Evolutionary conservation across 64 coral and sea anemone genomes (phyloP), one percentile per base, ranked within the genome.

Genomic region (Actinia equina): DNA sequence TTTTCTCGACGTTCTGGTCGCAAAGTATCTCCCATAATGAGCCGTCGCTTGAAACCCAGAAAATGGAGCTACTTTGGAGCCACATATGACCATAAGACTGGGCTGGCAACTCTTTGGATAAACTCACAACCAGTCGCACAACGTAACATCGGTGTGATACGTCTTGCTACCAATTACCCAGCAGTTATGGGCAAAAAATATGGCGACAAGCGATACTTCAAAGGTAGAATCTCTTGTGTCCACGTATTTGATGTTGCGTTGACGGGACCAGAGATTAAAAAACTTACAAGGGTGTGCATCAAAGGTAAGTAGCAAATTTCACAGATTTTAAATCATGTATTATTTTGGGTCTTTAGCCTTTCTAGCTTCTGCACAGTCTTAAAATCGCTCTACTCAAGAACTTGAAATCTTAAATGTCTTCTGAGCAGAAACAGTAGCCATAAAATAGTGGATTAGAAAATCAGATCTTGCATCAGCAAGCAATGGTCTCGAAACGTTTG

Each of bases 191-290:
- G 94, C 77, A 97, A 78, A 51, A 92, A 53, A 55, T 46, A 85
- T 59, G 69, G 69, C 16, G 71, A 79, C 7, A 23, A 67, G 5
- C 83, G 62, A 77, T 43, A 65, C 71, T 93, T 93, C 64, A 46
- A 65, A 17, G 94, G 94, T 79, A 88, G 88, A 6, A 88, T 97
- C 42, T 82, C 91, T 62, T 97, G 91, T 87, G 71, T 97, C 42
- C 94, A 97, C 13, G 85, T 97, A 44, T 97, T 88, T 61, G 92
- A 93, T 53, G 77, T 88, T 43, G 91, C 94, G 3, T 83, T 97
- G 18, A 82, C 69, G 62, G 70, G 92, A 30, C 52, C 23, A 17
- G 84, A 85, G 52, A 97, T 97, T 14, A 86, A 89, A 22, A 93
- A 93, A 52, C 92, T 86, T 16, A 83, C 79, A 8, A 93, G 89